Evolutionary conservation across 2,888 invertebrate species (phyloP).

Genomic region (Agrochola circellaris): DNA sequence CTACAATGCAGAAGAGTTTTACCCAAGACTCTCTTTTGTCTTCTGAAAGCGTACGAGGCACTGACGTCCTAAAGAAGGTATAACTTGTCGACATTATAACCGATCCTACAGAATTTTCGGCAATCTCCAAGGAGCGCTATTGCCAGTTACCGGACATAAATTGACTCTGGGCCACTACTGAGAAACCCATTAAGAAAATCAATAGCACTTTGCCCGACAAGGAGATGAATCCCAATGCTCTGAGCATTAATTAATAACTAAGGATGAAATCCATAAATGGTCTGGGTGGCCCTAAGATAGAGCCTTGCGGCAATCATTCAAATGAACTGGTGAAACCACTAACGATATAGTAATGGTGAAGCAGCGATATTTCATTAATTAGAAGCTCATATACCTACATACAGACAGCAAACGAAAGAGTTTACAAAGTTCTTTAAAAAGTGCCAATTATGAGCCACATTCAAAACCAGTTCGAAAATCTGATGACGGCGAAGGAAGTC

Average conservation of each 20-base stretch:
- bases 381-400: background rate
- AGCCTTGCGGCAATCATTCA: background rate
- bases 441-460: background rate
- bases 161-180: background rate
- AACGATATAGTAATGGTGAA: background rate
- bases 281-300: slow-evolving; percentile 4
- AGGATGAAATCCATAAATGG: no score
- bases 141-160: background rate
- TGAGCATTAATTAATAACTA: background rate
- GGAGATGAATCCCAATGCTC: background rate
- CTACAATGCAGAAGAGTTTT: background rate
- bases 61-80: background rate
- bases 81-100: background rate
- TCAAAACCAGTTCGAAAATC: background rate
- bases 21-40: background rate
- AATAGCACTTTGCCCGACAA: no score
- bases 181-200: background rate
- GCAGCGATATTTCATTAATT: background rate
- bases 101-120: background rate
- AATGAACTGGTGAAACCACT: background rate
- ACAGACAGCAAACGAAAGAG: background rate
- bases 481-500: background rate
- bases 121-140: background rate
- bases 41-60: background rate
- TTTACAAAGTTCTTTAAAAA: background rate